Evolutionary conservation across 2,113 vertebrate genomes (phyloP).

Genomic region (Falcunculus frontatus): DNA sequence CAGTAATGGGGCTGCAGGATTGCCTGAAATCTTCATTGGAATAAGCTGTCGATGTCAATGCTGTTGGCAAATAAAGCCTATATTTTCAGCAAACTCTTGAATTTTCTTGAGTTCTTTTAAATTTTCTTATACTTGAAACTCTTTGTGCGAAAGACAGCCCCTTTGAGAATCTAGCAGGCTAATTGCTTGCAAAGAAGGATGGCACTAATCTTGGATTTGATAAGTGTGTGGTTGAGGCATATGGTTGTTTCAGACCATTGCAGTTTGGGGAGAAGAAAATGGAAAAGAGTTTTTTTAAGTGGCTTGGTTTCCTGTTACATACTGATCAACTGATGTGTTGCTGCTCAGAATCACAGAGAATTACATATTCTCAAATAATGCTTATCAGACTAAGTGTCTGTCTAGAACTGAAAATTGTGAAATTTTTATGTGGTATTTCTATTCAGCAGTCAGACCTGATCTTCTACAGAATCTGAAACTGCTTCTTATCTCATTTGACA

Average conservation of each 20-base stretch:
- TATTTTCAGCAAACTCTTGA: background rate
- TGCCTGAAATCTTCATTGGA: background rate
- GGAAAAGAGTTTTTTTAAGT: background rate
- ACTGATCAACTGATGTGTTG: background rate
- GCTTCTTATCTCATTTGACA: background rate
- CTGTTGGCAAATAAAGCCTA: background rate
- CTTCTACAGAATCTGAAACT: background rate
- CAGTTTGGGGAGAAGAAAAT: background rate
- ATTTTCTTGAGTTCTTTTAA: background rate
- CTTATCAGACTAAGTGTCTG: background rate
- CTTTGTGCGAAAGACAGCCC: background rate
- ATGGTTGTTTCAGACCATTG: background rate
- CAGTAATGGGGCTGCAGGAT: background rate
- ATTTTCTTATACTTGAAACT: background rate
- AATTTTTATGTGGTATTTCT: background rate
- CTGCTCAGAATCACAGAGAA: background rate
- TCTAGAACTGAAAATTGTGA: background rate
- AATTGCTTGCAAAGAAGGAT: background rate
- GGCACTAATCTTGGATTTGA: background rate
- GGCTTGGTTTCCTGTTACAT: background rate
- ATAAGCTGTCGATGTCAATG: background rate
- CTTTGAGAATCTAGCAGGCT: background rate
- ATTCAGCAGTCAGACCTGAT: background rate
- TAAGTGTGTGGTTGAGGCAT: background rate
- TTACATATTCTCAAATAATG: background rate